Conservation (phyloP, 2,888 invertebrate genomes). For the Pyralis farinalis region DNA sequence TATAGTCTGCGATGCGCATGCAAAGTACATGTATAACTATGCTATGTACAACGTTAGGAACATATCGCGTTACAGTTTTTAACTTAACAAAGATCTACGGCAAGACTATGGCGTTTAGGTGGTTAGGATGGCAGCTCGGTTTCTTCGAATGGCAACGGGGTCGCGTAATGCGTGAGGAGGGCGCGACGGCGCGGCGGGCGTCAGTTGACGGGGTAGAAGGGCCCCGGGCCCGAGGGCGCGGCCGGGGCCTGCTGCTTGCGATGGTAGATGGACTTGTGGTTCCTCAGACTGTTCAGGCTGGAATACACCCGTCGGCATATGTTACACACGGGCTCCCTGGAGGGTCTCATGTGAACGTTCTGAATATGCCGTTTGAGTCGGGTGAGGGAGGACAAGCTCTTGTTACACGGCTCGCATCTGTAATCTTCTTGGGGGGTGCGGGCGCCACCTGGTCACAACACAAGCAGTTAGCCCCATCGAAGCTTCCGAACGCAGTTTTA, state of each 20-base stretch:
- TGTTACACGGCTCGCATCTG: slow-evolving; percentile 95
- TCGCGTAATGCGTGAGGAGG: slow-evolving; percentile 25
- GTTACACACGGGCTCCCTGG: slow-evolving; percentile 94
- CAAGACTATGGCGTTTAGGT: slow-evolving; percentile 77
- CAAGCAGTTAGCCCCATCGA: slow-evolving; percentile 77
- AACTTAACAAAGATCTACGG: slow-evolving; percentile 72
- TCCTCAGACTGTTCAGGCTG: slow-evolving; percentile 93
- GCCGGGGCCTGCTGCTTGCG: slow-evolving; percentile 88
- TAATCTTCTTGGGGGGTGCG: slow-evolving; percentile 91
- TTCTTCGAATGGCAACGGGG: slow-evolving; percentile 62
- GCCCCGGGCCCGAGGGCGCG: slow-evolving; percentile 52
- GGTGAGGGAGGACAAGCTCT: slow-evolving; percentile 92
- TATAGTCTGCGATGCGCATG: slow-evolving; percentile 73
- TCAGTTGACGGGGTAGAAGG: slow-evolving; percentile 74
- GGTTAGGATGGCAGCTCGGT: slow-evolving; percentile 73
- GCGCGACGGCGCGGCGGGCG: slow-evolving; percentile 40
- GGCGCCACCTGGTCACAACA: slow-evolving; percentile 86
- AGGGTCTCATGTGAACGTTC: slow-evolving; percentile 94
- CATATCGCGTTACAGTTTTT: slow-evolving; percentile 69
- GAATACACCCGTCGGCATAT: slow-evolving; percentile 96
- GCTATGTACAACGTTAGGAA: slow-evolving; percentile 80
- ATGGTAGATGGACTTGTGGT: slow-evolving; percentile 96
- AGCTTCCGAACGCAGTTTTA: slow-evolving; percentile 74
- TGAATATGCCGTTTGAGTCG: slow-evolving; percentile 95
- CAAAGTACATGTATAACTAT: slow-evolving; percentile 69